Conservation (phyloP, 2,113 vertebrate species). For the Camelus bactrianus region DNA sequence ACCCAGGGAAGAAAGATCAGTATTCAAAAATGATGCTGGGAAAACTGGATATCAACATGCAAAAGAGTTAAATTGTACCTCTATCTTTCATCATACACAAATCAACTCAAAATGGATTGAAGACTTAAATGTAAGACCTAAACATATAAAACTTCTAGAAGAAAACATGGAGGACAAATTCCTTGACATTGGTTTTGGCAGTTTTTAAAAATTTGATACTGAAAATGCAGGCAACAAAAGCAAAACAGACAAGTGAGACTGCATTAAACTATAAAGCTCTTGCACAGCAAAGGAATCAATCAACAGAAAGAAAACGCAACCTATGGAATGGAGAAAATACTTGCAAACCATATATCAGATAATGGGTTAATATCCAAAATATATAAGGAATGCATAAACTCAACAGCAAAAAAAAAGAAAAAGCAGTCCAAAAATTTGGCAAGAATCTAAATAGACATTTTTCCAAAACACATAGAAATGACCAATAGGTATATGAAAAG, state of each 20-base stretch:
- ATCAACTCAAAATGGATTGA: background rate
- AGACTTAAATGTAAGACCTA: background rate
- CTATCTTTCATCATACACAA: background rate
- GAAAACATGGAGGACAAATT: background rate
- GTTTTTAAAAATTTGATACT: background rate
- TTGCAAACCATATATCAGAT: background rate
- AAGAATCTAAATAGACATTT: background rate
- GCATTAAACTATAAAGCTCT: background rate
- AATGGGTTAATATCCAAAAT: background rate
- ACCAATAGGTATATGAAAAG: background rate
- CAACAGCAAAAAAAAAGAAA: background rate
- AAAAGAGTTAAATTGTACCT: background rate
- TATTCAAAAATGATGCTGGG: background rate
- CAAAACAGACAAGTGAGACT: background rate
- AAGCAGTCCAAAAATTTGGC: background rate
- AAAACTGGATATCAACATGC: background rate
- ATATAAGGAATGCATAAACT: background rate
- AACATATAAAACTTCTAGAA: background rate
- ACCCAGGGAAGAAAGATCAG: background rate
- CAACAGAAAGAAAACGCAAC: background rate
- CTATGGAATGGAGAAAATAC: background rate
- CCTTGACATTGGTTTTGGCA: background rate
- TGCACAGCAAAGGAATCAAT: background rate
- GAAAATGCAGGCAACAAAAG: background rate
- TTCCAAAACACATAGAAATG: background rate